phyloP scores from a whole-genome alignment of 37 sponge, comb jelly and placozoan species.

The Oscarella lobularis region DNA sequence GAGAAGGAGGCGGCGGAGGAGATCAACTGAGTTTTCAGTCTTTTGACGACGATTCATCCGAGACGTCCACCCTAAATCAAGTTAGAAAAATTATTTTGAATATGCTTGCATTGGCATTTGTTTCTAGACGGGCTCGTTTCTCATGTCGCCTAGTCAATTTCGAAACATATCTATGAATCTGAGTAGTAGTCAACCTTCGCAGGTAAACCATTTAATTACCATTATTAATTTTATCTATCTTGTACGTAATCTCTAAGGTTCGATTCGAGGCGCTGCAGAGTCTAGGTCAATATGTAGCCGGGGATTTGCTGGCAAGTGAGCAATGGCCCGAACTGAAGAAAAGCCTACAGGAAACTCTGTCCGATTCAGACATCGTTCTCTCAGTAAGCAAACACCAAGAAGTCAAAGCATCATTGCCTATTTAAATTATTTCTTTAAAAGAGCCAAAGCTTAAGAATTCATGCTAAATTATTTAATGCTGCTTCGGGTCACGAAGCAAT shows the following conservation, averaged over 20 bases:
- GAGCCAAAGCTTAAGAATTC: neutral
- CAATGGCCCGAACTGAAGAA: slow-evolving; percentile 35
- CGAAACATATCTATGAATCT: slow-evolving; percentile 26
- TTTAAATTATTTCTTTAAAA: neutral
- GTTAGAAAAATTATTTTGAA: no score
- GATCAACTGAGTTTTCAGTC: no score
- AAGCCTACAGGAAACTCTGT: slow-evolving; percentile 26
- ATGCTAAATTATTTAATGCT: neutral
- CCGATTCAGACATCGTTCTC: slow-evolving; percentile 14
- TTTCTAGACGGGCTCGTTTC: slow-evolving; percentile 54
- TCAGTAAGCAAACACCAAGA: slow-evolving; percentile 34
- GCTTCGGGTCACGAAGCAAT: neutral
- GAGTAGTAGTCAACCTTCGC: slow-evolving; percentile 8
- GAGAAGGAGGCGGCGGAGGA: no score
- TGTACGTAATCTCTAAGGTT: no score
- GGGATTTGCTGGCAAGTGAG: slow-evolving; percentile 44
- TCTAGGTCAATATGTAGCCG: slow-evolving; percentile 40
- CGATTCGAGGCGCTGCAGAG: slow-evolving; percentile 36
- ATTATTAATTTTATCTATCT: no score
- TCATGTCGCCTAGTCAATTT: slow-evolving; percentile 50
- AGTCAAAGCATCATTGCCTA: neutral
- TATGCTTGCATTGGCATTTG: no score
- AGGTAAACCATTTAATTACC: no score
- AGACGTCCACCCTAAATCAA: no score
- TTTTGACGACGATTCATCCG: no score